Evolutionary conservation across 2,797 vertebrate species (phyloP).

Genomic region (Hydrophis major): DNA sequence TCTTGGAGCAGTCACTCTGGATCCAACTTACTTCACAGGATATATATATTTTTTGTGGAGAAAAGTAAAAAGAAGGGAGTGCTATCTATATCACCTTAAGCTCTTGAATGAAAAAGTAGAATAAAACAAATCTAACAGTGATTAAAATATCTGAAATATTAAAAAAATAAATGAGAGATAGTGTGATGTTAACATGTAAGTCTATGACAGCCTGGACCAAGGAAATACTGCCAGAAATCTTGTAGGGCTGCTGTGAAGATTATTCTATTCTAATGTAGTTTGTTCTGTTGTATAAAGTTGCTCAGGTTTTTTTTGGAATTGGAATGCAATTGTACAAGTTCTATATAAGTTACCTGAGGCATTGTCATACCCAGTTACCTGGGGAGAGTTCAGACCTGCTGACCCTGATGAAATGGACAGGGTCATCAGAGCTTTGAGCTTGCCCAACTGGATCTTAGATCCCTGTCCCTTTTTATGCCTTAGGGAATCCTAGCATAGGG

Average conservation of each 20-base stretch:
- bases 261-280: background rate
- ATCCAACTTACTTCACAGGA: background rate
- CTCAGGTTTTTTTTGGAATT: background rate
- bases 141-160: background rate
- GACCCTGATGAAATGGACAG: background rate
- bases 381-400: background rate
- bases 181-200: background rate
- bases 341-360: background rate
- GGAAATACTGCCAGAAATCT: background rate
- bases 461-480: background rate
- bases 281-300: background rate
- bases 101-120: background rate
- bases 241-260: background rate
- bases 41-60: background rate
- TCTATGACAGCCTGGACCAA: background rate
- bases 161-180: background rate
- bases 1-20: background rate
- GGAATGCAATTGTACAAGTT: background rate
- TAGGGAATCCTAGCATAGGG: background rate
- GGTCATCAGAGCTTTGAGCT: background rate
- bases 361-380: background rate
- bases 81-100: background rate
- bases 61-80: background rate
- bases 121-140: background rate
- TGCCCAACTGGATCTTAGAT: background rate